These are phyloP conservation scores for Aproaerema taeniolella DNA, from an alignment of 2,888 invertebrate genomes.

Conservation along the genomic window DNA sequence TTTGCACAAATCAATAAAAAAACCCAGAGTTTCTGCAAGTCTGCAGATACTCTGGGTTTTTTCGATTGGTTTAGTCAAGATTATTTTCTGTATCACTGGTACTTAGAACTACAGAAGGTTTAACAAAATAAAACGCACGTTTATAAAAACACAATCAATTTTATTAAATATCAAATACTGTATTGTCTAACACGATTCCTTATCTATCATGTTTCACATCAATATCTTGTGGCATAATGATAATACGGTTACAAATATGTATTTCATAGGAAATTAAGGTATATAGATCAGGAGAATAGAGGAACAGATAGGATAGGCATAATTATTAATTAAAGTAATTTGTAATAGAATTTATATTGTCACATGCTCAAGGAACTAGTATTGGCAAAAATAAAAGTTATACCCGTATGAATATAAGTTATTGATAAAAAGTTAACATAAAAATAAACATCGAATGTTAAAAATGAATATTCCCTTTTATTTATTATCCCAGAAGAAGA, in stretches of 20 bases:
- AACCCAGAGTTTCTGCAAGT: no score
- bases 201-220: conserved; percentile 75
- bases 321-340: no score
- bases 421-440: not conserved
- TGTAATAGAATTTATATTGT: no score
- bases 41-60: no score
- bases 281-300: conserved; percentile 11
- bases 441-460: no score
- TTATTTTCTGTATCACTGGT: no score
- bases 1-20: no score
- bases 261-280: no score
- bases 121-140: conserved; percentile 39
- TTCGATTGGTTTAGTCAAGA: no score
- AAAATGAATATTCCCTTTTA: no score
- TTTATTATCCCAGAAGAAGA: not conserved
- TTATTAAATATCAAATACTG: conserved; percentile 77
- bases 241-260: conserved; percentile 63
- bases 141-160: conserved; percentile 75
- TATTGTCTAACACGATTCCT: conserved; percentile 78
- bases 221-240: conserved; percentile 62
- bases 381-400: conserved; percentile 37
- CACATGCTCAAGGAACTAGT: conserved; percentile 63
- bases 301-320: conserved; percentile 4
- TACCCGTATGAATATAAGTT: conserved; percentile 20
- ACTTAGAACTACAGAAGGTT: not conserved